Evolutionary conservation across 2,797 vertebrate genomes (phyloP), one percentile per base, ranked within the genome.

Genomic region (Mus spretus): DNA sequence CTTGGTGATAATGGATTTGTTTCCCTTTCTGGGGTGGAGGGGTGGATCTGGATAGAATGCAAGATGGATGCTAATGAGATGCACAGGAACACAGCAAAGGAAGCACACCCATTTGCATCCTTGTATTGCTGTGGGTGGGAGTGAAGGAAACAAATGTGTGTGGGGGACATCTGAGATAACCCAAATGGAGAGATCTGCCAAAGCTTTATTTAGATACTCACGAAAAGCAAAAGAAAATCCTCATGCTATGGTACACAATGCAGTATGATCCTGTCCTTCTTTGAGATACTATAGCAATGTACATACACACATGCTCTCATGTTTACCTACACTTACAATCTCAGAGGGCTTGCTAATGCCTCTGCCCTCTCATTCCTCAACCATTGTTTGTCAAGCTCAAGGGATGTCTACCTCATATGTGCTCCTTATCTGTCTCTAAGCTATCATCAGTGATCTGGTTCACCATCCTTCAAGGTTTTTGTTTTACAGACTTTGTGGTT

Each of bases 1-100:
- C 89, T 93, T 95, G 89, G 75, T 79, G 78, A 97, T 63, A 94
- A 57, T 24, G 44, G 55, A 81, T 92, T 92, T 86, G 63, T 80
- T 91, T 86, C 72, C 63, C 65, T 78, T 57, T 75, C 37, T 94
- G 59, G 50, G 81, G 44, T 44, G 28, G 85, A 95, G 31, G 19
- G 81, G 26, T 44, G 2, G n/a, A 34, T 90, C 80, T 83, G 40
- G 40, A 61, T 0, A 83, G 47, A 92, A 84, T 53, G 47, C 77
- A 63, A 80, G 95, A 87, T 55, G 50, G 59, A 84, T 63, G 77
- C 28, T 88, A 94, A 94, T 79, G 83, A 96, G 83, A 93, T 63
- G 28, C 50, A 89, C 61, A 96, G 82, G 79, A 79, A 22, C 72
- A 47, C 6, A 26, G 67, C 78, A 95, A 83, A 17, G 3, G 1